Percentiles rank a stretch among this genome's conserved stretches.
These are phyloP conservation scores for Sciurus carolinensis DNA, from an alignment of 2,797 vertebrate genomes.

Conservation along the genomic window DNA sequence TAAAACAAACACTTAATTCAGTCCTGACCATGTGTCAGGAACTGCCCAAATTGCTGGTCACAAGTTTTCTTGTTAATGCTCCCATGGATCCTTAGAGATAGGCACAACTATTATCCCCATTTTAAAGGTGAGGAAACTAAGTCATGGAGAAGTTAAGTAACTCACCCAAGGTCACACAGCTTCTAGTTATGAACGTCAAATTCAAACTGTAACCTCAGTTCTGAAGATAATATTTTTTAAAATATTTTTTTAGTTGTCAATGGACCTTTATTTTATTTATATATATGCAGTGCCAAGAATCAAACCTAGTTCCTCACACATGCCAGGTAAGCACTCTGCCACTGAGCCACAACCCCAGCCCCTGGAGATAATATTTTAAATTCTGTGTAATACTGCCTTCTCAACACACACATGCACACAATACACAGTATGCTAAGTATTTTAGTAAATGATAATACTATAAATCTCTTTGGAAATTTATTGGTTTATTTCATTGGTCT, in stretches of 20 bases:
- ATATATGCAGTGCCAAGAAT: too few species aligned
- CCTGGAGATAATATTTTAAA: background rate
- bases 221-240: background rate
- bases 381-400: background rate
- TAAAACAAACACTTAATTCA: background rate
- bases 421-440: background rate
- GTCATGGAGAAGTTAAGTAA: background rate
- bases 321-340: too few species aligned
- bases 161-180: background rate
- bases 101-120: background rate
- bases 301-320: too few species aligned
- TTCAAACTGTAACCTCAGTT: background rate
- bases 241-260: too few species aligned
- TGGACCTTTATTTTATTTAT: too few species aligned
- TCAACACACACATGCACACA: background rate
- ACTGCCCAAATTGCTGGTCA: background rate
- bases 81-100: background rate
- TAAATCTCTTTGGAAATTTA: background rate
- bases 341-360: too few species aligned
- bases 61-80: background rate
- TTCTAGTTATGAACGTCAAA: background rate
- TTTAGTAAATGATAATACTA: background rate
- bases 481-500: background rate
- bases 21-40: background rate
- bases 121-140: background rate